Evolutionary conservation across 2,797 vertebrate species (phyloP).

Genomic region (Coendou prehensilis): DNA sequence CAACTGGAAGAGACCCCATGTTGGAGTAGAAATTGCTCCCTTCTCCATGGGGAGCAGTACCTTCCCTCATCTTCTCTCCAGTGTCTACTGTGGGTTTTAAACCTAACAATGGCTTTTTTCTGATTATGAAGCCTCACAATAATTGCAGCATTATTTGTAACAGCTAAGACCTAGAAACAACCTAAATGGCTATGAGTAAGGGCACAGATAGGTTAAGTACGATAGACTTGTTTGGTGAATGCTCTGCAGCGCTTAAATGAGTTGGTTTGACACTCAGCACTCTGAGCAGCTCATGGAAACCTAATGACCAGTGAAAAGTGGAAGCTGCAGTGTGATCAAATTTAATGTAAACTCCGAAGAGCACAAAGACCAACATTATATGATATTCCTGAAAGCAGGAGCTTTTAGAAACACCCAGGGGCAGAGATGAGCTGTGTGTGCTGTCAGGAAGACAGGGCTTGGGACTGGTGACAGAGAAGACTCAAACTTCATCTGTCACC

Average conservation of each 20-base stretch:
- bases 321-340: background rate
- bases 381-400: background rate
- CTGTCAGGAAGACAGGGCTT: background rate
- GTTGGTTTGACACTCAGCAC: background rate
- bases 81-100: background rate
- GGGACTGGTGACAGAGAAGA: background rate
- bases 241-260: background rate
- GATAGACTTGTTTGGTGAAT: background rate
- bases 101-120: background rate
- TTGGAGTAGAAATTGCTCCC: background rate
- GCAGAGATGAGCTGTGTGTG: too few species aligned
- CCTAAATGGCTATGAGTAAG: background rate
- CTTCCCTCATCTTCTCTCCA: background rate
- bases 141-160: background rate
- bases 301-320: background rate
- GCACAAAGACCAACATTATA: background rate
- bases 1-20: background rate
- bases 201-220: background rate
- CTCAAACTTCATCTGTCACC: background rate
- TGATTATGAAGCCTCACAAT: background rate
- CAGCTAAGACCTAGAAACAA: background rate
- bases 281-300: background rate
- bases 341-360: background rate
- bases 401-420: background rate
- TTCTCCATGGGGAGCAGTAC: background rate